Percentiles rank a stretch among this genome's conserved stretches.
These are phyloP conservation scores for Sapayoa aenigma DNA, from an alignment of 2,113 vertebrate genomes.

Conservation along the genomic window DNA sequence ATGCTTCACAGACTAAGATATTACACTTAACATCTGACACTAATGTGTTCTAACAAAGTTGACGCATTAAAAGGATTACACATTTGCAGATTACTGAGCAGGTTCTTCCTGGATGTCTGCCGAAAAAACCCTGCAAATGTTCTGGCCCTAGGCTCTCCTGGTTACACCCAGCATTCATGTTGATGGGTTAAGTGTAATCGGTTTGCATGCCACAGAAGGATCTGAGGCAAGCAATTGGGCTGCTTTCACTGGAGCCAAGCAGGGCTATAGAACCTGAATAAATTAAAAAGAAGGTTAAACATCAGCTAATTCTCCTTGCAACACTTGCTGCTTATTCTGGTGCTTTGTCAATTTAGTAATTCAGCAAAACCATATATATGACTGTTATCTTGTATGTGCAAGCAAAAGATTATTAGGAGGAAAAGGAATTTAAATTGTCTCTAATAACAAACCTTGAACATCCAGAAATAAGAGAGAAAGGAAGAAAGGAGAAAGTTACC, in stretches of 20 bases:
- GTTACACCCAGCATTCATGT: neutral
- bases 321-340: neutral
- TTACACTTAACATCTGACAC: conserved; percentile 52
- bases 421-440: conserved; percentile 25
- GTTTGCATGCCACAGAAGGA: neutral
- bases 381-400: conserved; percentile 9
- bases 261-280: neutral
- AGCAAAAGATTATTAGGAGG: conserved; percentile 20
- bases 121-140: neutral
- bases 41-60: conserved; percentile 37
- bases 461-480: neutral
- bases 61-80: conserved; percentile 36
- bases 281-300: conserved; percentile 20
- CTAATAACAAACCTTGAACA: neutral
- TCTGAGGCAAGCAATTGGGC: neutral
- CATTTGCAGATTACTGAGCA: conserved; percentile 35
- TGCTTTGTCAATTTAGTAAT: conserved; percentile 35
- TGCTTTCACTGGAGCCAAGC: neutral
- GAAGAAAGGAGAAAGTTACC: neutral
- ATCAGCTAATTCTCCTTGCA: neutral
- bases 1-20: neutral
- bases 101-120: conserved; percentile 34
- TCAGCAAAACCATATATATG: neutral
- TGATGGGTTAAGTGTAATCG: neutral
- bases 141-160: neutral